phyloP scores from a whole-genome alignment of 1,140 invertebrate species.

The Agrilus planipennis region DNA sequence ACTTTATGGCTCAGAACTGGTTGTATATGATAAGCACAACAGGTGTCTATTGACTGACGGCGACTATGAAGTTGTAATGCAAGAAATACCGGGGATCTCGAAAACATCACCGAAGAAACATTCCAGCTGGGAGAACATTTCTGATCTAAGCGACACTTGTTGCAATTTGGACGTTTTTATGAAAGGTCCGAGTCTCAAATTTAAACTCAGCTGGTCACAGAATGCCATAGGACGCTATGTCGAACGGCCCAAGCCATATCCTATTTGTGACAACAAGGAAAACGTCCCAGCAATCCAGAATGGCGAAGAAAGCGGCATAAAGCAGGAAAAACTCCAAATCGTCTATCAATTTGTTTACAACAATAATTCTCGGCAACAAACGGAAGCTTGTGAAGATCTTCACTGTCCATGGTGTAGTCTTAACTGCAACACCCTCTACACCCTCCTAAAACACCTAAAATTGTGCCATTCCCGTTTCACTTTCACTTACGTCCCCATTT shows the following conservation, averaged over 20 bases:
- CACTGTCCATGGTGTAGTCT: conserved; percentile 92
- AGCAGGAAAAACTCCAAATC: conserved; percentile 51
- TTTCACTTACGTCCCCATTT: conserved; percentile 78
- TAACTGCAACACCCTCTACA: conserved; percentile 77
- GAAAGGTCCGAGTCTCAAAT: conserved; percentile 63
- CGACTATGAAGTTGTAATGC: conserved; percentile 77
- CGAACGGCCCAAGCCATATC: conserved; percentile 48
- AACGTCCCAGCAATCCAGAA: conserved; percentile 42
- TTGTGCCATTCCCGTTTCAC: conserved; percentile 87
- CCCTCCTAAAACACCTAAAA: conserved; percentile 85
- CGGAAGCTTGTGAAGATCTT: conserved; percentile 82
- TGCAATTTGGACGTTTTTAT: conserved; percentile 58
- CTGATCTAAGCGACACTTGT: conserved; percentile 45
- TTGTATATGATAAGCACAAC: conserved; percentile 83
- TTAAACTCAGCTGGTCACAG: conserved; percentile 70
- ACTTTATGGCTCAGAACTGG: conserved; percentile 71
- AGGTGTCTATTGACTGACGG: conserved; percentile 75
- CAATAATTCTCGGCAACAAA: conserved; percentile 89
- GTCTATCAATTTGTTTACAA: conserved; percentile 95
- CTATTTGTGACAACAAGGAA: conserved; percentile 45
- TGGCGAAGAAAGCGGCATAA: conserved; percentile 18
- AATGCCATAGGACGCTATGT: conserved; percentile 57
- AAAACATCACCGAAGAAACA: conserved; percentile 51
- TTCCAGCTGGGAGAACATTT: conserved; percentile 71
- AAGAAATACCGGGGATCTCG: conserved; percentile 50